Conservation (phyloP, 2,113 vertebrate species). For the Mesembrinibis cayennensis region DNA sequence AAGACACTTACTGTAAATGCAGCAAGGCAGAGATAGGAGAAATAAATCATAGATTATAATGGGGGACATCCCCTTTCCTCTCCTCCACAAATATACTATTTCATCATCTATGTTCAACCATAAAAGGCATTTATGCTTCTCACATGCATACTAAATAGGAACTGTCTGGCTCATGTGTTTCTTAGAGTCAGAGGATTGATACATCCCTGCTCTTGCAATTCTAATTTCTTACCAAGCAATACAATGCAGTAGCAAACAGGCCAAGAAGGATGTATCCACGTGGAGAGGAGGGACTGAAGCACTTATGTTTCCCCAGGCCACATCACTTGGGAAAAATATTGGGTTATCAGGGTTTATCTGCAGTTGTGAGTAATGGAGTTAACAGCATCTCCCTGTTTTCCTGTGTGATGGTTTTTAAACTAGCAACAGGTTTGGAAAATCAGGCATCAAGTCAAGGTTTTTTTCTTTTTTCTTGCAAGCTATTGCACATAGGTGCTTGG, state of each 20-base stretch:
- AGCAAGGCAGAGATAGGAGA: not conserved
- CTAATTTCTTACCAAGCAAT: not conserved
- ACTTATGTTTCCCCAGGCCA: not conserved
- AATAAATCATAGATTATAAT: constrained; percentile 17
- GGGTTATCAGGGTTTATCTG: not conserved
- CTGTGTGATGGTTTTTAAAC: not conserved
- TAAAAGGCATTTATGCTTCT: constrained; percentile 10
- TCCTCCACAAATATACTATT: not conserved
- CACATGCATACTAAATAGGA: constrained; percentile 20
- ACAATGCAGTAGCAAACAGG: not conserved
- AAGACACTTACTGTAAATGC: not conserved
- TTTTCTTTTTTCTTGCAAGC: not conserved
- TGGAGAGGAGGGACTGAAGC: not conserved
- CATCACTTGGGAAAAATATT: not conserved
- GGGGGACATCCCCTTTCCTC: not conserved
- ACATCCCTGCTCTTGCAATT: not conserved
- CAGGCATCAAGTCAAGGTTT: not conserved
- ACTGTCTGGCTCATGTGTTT: not conserved
- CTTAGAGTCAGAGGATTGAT: not conserved
- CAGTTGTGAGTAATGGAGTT: not conserved
- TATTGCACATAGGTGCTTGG: not conserved
- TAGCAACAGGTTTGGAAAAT: not conserved
- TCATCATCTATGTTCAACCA: not conserved
- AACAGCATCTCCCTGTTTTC: not conserved
- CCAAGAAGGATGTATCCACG: not conserved